Percentiles rank a stretch among this genome's conserved stretches.
Conservation (phyloP, 2,888 invertebrate species). For the Dasypolia templi region DNA sequence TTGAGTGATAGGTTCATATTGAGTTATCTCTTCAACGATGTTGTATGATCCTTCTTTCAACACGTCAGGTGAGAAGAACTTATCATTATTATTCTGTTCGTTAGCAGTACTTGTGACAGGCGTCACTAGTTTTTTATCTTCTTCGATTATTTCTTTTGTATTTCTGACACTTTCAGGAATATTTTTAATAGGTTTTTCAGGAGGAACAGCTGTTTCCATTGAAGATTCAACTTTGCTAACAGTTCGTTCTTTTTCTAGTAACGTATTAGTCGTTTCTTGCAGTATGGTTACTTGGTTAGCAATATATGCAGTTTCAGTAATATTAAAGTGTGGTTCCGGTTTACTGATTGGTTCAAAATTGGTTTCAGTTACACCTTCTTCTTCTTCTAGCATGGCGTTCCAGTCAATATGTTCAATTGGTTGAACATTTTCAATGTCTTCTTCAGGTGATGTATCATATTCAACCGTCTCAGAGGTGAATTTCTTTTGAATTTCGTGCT, state of each 20-base stretch:
- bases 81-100: conserved; percentile 87
- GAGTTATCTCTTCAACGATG: conserved; percentile 80
- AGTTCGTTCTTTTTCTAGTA: conserved; percentile 57
- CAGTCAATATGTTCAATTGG: conserved; percentile 84
- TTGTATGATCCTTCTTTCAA: conserved; percentile 76
- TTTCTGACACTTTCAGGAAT: conserved; percentile 12
- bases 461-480: conserved; percentile 7
- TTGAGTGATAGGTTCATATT: conserved; percentile 76
- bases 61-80: conserved; percentile 76
- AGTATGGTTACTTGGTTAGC: conserved; percentile 87
- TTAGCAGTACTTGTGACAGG: conserved; percentile 66
- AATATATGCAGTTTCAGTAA: conserved; percentile 70
- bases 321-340: conserved; percentile 60
- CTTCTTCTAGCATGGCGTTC: conserved; percentile 85
- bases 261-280: conserved; percentile 72
- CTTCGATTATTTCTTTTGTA: conserved; percentile 15
- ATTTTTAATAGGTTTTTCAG: conserved; percentile 18
- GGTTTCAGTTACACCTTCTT: conserved; percentile 77
- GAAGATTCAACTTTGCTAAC: conserved; percentile 51
- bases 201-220: conserved; percentile 27
- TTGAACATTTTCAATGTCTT: conserved; percentile 67
- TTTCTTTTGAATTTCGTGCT: conserved; percentile 8
- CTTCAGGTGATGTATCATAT: conserved; percentile 35
- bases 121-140: conserved; percentile 50
- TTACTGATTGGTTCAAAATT: conserved; percentile 72